phyloP scores from a whole-genome alignment of 2,797 vertebrate species.

The Sebastes diaconus region DNA sequence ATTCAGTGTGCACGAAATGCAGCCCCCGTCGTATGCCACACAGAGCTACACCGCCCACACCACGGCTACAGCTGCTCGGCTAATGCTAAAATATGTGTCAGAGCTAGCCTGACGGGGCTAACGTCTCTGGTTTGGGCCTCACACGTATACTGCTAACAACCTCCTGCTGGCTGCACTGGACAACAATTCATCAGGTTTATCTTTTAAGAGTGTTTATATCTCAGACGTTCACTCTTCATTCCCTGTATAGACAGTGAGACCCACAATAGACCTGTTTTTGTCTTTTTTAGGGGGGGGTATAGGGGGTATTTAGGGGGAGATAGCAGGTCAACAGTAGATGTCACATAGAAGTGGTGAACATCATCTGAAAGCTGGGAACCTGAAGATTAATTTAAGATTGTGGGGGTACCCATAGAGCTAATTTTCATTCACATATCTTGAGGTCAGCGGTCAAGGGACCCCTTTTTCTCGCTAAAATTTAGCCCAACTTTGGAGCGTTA shows the following conservation, averaged over 20 bases:
- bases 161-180: background rate
- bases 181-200: background rate
- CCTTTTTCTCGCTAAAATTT: too few species aligned
- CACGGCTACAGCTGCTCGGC: background rate
- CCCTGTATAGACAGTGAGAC: background rate
- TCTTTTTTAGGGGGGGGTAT: fast-evolving
- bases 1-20: background rate
- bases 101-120: too few species aligned
- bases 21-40: slow-evolving; percentile 12
- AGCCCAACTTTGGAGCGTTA: too few species aligned
- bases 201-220: background rate
- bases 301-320: too few species aligned
- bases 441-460: too few species aligned
- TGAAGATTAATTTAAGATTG: too few species aligned
- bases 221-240: background rate
- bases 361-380: background rate
- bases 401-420: fast-evolving
- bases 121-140: too few species aligned
- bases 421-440: too few species aligned
- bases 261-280: too few species aligned
- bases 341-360: background rate
- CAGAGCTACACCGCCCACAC: slow-evolving; percentile 13
- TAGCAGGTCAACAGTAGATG: too few species aligned
- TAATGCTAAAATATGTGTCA: background rate
- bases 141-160: background rate